Conservation (phyloP, 2,113 vertebrate species). For the Sinosuthora webbiana region DNA sequence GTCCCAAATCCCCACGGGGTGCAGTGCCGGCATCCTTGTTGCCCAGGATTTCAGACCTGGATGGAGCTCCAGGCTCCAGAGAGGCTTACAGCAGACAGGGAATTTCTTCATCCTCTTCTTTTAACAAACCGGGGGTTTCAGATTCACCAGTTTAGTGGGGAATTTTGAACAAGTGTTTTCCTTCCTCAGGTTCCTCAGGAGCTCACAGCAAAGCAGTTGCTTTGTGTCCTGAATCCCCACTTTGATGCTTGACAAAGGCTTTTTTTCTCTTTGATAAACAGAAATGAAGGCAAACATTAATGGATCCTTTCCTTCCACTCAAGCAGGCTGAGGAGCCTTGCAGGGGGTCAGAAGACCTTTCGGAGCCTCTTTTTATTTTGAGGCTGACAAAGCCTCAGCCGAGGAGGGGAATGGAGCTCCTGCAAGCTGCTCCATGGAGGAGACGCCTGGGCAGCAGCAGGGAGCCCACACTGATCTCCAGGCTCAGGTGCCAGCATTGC, state of each 20-base stretch:
- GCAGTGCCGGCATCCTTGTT: background rate
- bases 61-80: background rate
- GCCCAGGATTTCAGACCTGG: background rate
- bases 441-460: background rate
- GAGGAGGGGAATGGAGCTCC: background rate
- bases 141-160: background rate
- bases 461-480: fast-evolving
- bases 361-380: background rate
- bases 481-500: background rate
- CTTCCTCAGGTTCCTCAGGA: background rate
- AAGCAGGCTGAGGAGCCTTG: background rate
- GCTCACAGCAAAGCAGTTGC: background rate
- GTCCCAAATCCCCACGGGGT: fast-evolving
- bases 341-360: background rate
- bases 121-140: background rate
- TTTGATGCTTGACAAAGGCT: slow-evolving; percentile 51
- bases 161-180: slow-evolving; percentile 20
- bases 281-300: slow-evolving; percentile 50
- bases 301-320: slow-evolving; percentile 18
- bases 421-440: background rate
- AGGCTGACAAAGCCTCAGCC: background rate
- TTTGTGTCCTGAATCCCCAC: background rate
- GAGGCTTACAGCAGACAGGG: background rate
- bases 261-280: slow-evolving; percentile 59
- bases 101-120: background rate